A percentile compares a stretch with the other conserved stretches of the same genome.
Conservation (phyloP, 2,797 vertebrate species). For the Pseudocheirus occidentalis region DNA sequence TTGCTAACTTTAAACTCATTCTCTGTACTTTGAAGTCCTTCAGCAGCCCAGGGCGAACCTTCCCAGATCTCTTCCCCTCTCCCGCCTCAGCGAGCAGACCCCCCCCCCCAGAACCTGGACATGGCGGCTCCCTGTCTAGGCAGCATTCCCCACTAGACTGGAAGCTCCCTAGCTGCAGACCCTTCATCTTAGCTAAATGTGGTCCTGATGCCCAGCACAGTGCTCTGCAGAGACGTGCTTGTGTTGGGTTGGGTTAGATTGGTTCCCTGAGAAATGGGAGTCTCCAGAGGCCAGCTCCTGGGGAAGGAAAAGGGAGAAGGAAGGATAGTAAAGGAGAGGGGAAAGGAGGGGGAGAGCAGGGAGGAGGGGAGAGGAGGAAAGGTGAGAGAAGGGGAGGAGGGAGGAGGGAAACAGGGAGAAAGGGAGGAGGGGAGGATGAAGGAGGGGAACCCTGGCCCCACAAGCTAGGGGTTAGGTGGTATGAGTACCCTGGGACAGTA, state of each 20-base stretch:
- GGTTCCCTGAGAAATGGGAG: not conserved
- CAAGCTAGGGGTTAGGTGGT: slow-evolving; percentile 27
- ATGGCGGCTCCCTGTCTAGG: not conserved
- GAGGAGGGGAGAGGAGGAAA: not conserved
- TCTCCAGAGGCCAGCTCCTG: not conserved
- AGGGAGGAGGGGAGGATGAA: not conserved
- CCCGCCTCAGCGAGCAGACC: not conserved
- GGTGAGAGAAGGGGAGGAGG: not conserved
- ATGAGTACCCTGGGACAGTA: slow-evolving; percentile 64
- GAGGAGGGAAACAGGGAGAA: not conserved
- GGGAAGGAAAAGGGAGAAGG: too few species aligned
- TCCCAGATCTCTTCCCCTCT: not conserved
- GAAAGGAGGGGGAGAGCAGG: not conserved
- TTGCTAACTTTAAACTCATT: not conserved
- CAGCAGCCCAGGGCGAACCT: not conserved
- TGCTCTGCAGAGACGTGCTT: not conserved
- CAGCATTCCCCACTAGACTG: too few species aligned
- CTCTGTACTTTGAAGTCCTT: not conserved
- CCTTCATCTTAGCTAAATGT: too few species aligned
- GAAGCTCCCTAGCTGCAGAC: too few species aligned
- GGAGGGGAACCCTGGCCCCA: not conserved
- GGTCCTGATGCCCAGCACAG: not conserved
- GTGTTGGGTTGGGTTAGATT: too few species aligned
- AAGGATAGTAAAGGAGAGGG: not conserved
- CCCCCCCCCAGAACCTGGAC: not conserved